Percentiles rank a stretch among this genome's conserved stretches.
Evolutionary conservation across 2,113 vertebrate species (phyloP).

Genomic region (Macheiramphus alcinus): DNA sequence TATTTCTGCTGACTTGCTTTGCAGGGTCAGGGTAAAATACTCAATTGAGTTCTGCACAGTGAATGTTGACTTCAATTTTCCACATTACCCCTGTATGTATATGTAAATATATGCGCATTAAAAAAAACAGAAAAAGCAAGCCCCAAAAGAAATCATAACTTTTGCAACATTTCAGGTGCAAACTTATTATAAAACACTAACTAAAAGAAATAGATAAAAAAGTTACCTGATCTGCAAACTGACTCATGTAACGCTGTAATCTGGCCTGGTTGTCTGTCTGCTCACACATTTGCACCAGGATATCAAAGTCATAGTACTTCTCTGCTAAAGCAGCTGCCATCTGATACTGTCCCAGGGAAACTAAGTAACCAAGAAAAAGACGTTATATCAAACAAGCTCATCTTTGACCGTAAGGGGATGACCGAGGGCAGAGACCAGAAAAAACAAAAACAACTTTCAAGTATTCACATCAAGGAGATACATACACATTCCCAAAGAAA

Average conservation of each 20-base stretch:
- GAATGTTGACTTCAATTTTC: background rate
- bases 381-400: background rate
- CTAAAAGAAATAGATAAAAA: background rate
- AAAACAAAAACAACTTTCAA: background rate
- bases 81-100: accelerated
- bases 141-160: background rate
- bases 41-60: background rate
- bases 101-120: accelerated
- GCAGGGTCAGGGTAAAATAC: background rate
- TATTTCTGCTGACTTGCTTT: background rate
- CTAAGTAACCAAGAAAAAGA: constrained; percentile 57
- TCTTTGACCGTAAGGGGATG: background rate
- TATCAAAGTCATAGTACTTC: constrained; percentile 97
- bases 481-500: background rate
- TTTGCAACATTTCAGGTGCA: background rate
- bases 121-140: background rate
- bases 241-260: constrained; percentile 92
- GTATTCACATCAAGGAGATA: background rate
- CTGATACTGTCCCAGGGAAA: constrained; percentile 89
- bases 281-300: constrained; percentile 95
- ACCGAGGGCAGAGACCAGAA: background rate
- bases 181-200: background rate
- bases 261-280: constrained; percentile 91
- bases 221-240: constrained; percentile 92
- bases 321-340: constrained; percentile 91